Percentiles rank a stretch among this genome's conserved stretches.
Evolutionary conservation across 1,140 invertebrate genomes (phyloP).

Genomic region (Ceratosolen solmsi): DNA sequence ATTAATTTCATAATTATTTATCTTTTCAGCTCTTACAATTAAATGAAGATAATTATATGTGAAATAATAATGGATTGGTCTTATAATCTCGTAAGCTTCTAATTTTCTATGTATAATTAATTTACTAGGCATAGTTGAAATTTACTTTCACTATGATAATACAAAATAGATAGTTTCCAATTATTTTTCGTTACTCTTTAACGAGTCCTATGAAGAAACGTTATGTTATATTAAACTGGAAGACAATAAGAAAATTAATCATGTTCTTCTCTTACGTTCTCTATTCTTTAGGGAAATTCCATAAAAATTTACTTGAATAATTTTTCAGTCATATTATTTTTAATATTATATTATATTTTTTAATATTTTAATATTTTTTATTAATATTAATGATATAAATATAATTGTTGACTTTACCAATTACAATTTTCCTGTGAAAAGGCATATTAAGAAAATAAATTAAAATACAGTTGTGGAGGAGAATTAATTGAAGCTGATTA

Average conservation of each 20-base stretch:
- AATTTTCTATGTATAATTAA: constrained; percentile 33
- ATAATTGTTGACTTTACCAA: too few relatives aligned
- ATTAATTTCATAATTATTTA: constrained; percentile 8
- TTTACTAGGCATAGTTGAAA: background rate
- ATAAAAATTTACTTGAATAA: constrained; percentile 32
- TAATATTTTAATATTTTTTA: too few relatives aligned
- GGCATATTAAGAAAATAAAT: too few relatives aligned
- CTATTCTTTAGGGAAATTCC: background rate
- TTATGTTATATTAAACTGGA: constrained; percentile 19
- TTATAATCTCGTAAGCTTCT: background rate
- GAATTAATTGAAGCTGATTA: background rate
- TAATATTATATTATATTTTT: too few relatives aligned
- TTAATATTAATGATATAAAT: too few relatives aligned
- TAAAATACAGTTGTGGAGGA: background rate
- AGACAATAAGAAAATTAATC: constrained; percentile 40
- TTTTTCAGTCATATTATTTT: constrained; percentile 10
- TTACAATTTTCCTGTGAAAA: too few relatives aligned
- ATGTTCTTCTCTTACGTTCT: background rate
- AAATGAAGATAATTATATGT: constrained; percentile 33
- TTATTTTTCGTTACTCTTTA: constrained; percentile 40
- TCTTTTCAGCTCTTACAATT: background rate
- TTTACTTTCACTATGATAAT: constrained; percentile 32
- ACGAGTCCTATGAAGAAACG: background rate
- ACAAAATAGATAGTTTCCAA: constrained; percentile 36
- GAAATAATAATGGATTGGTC: constrained; percentile 35